These are phyloP conservation scores for Mobula birostris DNA, from an alignment of 2,113 vertebrate species.

Conservation along the genomic window DNA sequence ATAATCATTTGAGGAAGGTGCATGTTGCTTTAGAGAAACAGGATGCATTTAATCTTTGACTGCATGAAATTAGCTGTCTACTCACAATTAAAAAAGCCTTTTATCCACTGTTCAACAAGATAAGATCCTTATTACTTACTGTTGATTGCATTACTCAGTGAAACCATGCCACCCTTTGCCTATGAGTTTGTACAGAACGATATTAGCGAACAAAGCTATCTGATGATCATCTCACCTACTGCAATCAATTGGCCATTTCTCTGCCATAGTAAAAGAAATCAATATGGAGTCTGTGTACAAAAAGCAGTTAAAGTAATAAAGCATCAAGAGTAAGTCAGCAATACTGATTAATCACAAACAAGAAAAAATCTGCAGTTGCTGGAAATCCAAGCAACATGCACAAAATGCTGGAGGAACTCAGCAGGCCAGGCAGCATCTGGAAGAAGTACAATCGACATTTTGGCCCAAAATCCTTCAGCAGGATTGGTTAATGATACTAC, in stretches of 20 bases:
- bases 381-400: too few species aligned
- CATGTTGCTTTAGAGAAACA: background rate
- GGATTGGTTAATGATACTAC: background rate
- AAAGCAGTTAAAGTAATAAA: conserved; percentile 21
- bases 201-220: conserved; percentile 7
- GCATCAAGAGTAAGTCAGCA: conserved; percentile 13
- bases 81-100: background rate
- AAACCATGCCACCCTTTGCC: background rate
- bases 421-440: too few species aligned
- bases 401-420: too few species aligned
- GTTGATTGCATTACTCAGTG: background rate
- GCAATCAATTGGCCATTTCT: conserved; percentile 13
- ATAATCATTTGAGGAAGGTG: background rate
- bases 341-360: background rate
- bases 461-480: background rate
- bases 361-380: too few species aligned
- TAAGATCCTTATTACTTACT: background rate
- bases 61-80: conserved; percentile 13
- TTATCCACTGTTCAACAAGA: background rate
- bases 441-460: too few species aligned
- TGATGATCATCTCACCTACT: conserved; percentile 29
- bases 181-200: background rate
- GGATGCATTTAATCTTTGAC: conserved; percentile 14
- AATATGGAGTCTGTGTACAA: conserved; percentile 13
- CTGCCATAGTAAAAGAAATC: conserved; percentile 29